Percentiles rank a stretch among this genome's conserved stretches.
phyloP scores from a whole-genome alignment of 2,797 vertebrate species.

The Peromyscus aztecus region DNA sequence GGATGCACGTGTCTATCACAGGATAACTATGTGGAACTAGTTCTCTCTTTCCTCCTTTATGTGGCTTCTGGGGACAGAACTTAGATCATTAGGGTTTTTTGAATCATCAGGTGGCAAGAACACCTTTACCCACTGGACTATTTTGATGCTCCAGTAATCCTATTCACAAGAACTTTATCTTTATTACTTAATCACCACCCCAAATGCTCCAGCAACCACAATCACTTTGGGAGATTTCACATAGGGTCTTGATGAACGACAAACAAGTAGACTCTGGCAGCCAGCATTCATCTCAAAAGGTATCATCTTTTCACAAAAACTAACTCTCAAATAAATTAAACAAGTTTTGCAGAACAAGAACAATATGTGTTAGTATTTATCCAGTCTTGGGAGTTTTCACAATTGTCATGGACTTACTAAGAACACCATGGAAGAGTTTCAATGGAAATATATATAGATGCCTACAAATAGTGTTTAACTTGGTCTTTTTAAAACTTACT shows the following conservation, averaged over 20 bases:
- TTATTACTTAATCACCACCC: background rate
- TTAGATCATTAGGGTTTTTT: background rate
- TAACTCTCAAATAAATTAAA: background rate
- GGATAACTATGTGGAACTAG: background rate
- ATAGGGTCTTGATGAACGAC: background rate
- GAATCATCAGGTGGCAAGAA: background rate
- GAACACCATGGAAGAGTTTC: background rate
- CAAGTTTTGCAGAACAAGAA: background rate
- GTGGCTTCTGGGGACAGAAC: background rate
- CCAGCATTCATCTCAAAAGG: conserved; percentile 24
- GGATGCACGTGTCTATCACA: background rate
- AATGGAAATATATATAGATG: background rate
- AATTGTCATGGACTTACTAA: background rate
- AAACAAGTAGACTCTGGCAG: background rate
- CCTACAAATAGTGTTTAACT: background rate
- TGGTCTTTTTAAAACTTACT: background rate
- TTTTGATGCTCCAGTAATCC: background rate
- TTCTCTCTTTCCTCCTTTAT: background rate
- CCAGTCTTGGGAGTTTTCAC: background rate
- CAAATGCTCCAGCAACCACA: background rate
- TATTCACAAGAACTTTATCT: background rate
- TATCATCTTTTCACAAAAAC: background rate
- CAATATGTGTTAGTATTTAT: background rate
- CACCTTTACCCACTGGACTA: background rate
- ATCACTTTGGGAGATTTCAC: background rate